phyloP scores from a whole-genome alignment of 2,797 vertebrate genomes.

The Rallus crepitans region DNA sequence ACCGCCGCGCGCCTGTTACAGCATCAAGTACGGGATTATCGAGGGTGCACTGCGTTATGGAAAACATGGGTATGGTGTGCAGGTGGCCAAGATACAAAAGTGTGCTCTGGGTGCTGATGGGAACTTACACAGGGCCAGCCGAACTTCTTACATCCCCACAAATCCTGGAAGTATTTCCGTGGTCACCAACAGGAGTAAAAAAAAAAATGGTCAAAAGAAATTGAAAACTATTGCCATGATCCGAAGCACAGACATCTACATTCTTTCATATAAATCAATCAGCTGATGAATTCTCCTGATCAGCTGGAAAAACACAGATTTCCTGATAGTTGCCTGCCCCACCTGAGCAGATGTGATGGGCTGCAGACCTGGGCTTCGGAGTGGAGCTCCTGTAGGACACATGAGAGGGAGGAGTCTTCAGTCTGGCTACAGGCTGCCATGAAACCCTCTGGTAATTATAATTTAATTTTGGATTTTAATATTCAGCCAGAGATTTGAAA shows the following conservation, averaged over 20 bases:
- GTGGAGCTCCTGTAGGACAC: not conserved
- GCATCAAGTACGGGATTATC: not conserved
- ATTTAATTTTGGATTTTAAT: slow-evolving; percentile 28
- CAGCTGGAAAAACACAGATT: not conserved
- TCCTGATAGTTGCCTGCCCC: not conserved
- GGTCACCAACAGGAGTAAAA: not conserved
- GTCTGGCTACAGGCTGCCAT: not conserved
- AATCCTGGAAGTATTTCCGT: not conserved
- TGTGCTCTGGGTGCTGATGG: no score
- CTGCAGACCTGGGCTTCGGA: not conserved
- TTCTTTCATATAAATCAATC: not conserved
- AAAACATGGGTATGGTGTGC: fast-evolving
- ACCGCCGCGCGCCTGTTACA: fast-evolving
- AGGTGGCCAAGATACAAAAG: not conserved
- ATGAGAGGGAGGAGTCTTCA: not conserved
- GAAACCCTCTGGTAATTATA: slow-evolving; percentile 1
- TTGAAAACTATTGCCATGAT: not conserved
- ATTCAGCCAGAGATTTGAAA: slow-evolving; percentile 56
- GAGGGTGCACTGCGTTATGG: not conserved
- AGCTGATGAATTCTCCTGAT: not conserved
- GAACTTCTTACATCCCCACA: not conserved
- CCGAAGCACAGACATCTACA: not conserved
- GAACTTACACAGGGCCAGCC: no score
- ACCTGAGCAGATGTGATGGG: not conserved
- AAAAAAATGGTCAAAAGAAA: not conserved